Evolutionary conservation across 2,113 vertebrate genomes (phyloP).

Genomic region (Tretioscincus oriximinensis): DNA sequence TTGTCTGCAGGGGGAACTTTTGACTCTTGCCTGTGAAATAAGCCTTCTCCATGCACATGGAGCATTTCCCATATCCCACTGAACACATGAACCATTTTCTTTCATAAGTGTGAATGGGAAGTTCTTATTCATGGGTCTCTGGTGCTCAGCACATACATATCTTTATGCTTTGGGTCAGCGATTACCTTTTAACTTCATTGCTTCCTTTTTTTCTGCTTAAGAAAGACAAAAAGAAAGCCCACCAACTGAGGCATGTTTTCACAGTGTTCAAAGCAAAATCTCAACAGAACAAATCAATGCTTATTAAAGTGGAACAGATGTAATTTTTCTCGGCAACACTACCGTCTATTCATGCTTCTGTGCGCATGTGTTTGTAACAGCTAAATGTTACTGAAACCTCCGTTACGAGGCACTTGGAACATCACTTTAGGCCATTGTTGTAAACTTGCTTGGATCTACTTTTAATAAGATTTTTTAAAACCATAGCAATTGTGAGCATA

Average conservation of each 20-base stretch:
- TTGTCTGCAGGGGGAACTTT: not conserved
- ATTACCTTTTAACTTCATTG: slow-evolving; percentile 17
- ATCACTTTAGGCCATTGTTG: no score
- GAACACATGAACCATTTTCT: not conserved
- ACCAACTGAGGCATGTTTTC: slow-evolving; percentile 27
- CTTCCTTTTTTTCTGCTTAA: slow-evolving; percentile 31
- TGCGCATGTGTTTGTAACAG: slow-evolving; percentile 15
- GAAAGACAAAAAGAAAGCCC: slow-evolving; percentile 17
- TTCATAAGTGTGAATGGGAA: slow-evolving; percentile 1
- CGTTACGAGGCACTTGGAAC: no score
- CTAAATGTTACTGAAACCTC: slow-evolving; percentile 2
- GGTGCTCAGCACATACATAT: not conserved
- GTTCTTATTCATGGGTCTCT: not conserved
- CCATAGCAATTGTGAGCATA: not conserved
- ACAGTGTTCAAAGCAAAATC: slow-evolving; percentile 32
- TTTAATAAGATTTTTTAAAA: not conserved
- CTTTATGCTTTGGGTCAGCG: slow-evolving; percentile 20
- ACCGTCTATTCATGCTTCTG: slow-evolving; percentile 13
- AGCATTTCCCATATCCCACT: slow-evolving; percentile 10
- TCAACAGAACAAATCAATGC: slow-evolving; percentile 39
- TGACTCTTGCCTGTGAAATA: not conserved
- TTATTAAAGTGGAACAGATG: slow-evolving; percentile 28
- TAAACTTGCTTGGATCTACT: not conserved
- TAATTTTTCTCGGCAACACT: slow-evolving; percentile 39
- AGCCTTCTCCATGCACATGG: not conserved